phyloP scores from a whole-genome alignment of 2,113 vertebrate species.

The Platanista minor region DNA sequence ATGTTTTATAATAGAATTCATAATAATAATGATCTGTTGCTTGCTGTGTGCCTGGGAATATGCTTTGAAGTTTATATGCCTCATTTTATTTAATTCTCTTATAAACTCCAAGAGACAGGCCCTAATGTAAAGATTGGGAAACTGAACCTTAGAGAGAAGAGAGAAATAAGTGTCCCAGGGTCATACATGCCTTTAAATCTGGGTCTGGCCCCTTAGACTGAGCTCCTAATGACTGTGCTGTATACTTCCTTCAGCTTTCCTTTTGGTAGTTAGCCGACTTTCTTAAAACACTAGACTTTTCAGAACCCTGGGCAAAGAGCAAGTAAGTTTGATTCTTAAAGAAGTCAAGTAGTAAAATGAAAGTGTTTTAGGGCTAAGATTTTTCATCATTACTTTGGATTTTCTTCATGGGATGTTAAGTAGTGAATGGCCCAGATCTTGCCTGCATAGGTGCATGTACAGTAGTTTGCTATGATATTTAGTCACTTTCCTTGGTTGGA shows the following conservation, averaged over 20 bases:
- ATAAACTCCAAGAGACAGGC: not conserved
- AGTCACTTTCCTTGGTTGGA: not conserved
- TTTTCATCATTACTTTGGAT: not conserved
- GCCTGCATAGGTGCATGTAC: not conserved
- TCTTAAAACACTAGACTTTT: not conserved
- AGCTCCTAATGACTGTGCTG: not conserved
- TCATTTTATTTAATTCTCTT: slow-evolving; percentile 3
- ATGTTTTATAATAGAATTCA: not conserved
- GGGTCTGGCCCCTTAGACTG: not conserved
- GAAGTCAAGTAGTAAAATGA: not conserved
- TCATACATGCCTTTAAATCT: not conserved
- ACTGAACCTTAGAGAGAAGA: not conserved
- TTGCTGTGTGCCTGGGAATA: not conserved
- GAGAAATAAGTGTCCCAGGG: not conserved
- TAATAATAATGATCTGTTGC: not conserved
- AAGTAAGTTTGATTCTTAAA: not conserved
- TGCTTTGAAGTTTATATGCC: not conserved
- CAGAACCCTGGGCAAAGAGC: not conserved
- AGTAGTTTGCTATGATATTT: not conserved
- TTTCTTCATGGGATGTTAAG: slow-evolving; percentile 23
- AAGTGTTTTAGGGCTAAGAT: not conserved
- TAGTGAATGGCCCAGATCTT: not conserved
- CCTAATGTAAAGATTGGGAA: not conserved
- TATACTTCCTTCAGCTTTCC: not conserved
- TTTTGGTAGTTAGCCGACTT: not conserved